These are phyloP conservation scores for Hypothenemus hampei DNA, from an alignment of 1,140 invertebrate genomes.

Conservation along the genomic window DNA sequence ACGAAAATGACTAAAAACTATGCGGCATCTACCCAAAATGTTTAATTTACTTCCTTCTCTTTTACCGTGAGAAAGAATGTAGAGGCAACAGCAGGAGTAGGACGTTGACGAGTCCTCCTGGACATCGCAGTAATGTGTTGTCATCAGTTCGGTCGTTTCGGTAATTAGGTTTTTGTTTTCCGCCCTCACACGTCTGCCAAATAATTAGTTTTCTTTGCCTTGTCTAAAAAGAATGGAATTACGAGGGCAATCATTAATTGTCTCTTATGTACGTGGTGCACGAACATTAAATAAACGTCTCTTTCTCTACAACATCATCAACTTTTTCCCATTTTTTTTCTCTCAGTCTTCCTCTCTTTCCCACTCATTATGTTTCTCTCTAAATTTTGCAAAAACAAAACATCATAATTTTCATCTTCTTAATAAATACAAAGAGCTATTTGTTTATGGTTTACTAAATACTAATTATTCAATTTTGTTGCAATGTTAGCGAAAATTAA, in stretches of 20 bases:
- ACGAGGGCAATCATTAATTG: constrained; percentile 29
- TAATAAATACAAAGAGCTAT: too few species aligned
- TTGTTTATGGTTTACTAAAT: too few species aligned
- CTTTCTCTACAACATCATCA: neutral
- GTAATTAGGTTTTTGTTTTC: constrained; percentile 43
- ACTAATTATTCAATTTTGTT: too few species aligned
- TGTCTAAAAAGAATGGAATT: constrained; percentile 23
- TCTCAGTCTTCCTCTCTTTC: too few species aligned
- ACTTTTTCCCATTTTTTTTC: constrained; percentile 1
- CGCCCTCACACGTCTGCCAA: constrained; percentile 33
- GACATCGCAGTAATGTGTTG: constrained; percentile 42
- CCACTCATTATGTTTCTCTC: too few species aligned
- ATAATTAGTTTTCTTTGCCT: constrained; percentile 39
- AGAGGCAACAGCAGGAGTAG: constrained; percentile 35
- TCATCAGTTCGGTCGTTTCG: constrained; percentile 42
- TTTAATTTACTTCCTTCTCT: constrained; percentile 38
- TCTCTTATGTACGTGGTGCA: constrained; percentile 29
- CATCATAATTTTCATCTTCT: too few species aligned
- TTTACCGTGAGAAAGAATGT: constrained; percentile 39
- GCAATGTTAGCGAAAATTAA: too few species aligned
- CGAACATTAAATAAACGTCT: constrained; percentile 19
- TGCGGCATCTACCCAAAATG: constrained; percentile 22
- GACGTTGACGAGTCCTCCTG: constrained; percentile 40
- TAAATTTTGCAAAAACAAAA: too few species aligned
- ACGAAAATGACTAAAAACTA: constrained; percentile 12